Evolutionary conservation across 2,888 invertebrate genomes (phyloP), one percentile per base, ranked within the genome.

Genomic region (Euphydryas editha): DNA sequence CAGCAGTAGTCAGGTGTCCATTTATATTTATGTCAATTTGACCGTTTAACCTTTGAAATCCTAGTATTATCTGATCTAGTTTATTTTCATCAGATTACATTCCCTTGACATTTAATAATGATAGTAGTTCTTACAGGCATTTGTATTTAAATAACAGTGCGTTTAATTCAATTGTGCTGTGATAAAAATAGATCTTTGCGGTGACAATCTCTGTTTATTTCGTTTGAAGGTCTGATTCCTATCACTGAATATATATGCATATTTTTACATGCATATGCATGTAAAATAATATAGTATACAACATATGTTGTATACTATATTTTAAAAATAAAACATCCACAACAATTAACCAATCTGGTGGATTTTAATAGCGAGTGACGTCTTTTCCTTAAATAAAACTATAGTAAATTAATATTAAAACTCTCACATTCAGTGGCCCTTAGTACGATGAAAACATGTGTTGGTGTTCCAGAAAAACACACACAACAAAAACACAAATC

Each of bases 101-200:
- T 59, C 61, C 70, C 70, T 70, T 70, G 70, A 68, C 70, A 70
- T 70, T 69, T 68, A 44, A 51, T 62, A 47, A 59, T 37, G 46
- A 56, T 58, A 56, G 37, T 58, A 44, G 21, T 62, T 57, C 59
- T 62, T 58, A 66, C 54, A 59, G 39, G 17, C 59, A 44, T 37
- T 66, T 47, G 58, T 36, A 59, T 65, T 65, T 55, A 49, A 64
- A 61, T 69, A 49, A 30, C 36, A 42, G 55, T 24, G n/a, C 15
- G 11, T 51, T 51, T 15, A 60, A 51, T 59, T 37, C 11, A 59
- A 44, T 24, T 15, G 20, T 24, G n/a, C n/a, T 44, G 42, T 44
- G n/a, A 24, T 49, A 44, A 17, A 39, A 44, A 58, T 30, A 37
- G 15, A 46, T 24, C 24, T 44, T n/a, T 44, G 8, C 8, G 17